Evolutionary conservation across 2,113 vertebrate species (phyloP), one percentile per base, ranked within the genome.

Genomic region (Papio anubis): DNA sequence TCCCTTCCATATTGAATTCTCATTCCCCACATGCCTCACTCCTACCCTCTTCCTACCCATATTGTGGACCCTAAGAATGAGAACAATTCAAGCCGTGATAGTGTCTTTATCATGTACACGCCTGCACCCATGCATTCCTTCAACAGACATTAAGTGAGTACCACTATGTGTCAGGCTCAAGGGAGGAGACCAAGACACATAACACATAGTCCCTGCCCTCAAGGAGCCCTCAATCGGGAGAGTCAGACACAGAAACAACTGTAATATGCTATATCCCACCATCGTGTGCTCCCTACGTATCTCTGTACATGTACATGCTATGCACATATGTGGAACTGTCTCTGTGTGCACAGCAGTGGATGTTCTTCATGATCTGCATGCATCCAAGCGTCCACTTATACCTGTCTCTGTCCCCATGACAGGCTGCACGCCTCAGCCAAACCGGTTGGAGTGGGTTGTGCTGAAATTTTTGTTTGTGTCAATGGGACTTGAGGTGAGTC

Each of bases 381-480:
- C 45, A 55, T 80, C 93, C 79, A 52, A 35, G 97, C 87, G 59
- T 61, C 84, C 40, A 3, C 81, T 90, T 43, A 38, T 50, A 59
- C 90, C 81, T 40, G 5, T 48, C 95, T 66, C 91, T 57, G 86
- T 94, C 96, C 87, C 59, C 43, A 35, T 6, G 70, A 86, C 95
- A 96, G 87, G 92, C 96, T 78, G 94, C 75, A 84, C 96, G 93
- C 80, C 96, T 95, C 48, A 95, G 97, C 93, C 95, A 95, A 98
- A 98, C 97, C 94, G 97, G 98, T 97, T 86, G 85, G 97, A 96
- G 97, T 92, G 87, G 97, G 95, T 96, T 92, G 92, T 94, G 96
- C 97, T 88, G 98, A 95, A 96, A 96, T 93, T 93, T 98, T 80
- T 98, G 97, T 98, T 98, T 98, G 96, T 98, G 97, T 95, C 93